Percentiles rank a stretch among this genome's conserved stretches.
Conservation (phyloP, 2,113 vertebrate species). For the Xyliphius kryptos region DNA sequence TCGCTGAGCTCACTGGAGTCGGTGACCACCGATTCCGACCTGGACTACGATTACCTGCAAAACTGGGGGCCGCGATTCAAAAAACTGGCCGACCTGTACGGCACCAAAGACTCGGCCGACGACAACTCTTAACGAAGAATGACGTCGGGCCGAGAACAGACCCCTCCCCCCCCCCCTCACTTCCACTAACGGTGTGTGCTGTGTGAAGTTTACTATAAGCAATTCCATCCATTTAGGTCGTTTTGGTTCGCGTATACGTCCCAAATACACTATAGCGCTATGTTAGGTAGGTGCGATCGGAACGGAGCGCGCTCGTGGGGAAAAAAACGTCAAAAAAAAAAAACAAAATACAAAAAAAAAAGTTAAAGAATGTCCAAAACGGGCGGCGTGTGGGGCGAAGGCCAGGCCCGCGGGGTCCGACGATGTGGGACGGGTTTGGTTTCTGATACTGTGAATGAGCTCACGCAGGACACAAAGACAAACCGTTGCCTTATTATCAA, state of each 20-base stretch:
- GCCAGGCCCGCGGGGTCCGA: conserved; percentile 8
- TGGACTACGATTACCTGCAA: conserved; percentile 99
- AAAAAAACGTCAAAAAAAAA: conserved; percentile 23
- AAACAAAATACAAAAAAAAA: conserved; percentile 17
- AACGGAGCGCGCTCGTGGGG: conserved; percentile 23
- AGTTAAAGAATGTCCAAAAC: conserved; percentile 15
- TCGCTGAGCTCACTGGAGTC: conserved; percentile 96
- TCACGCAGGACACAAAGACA: conserved; percentile 52
- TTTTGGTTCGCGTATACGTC: conserved; percentile 40
- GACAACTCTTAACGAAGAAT: conserved; percentile 85
- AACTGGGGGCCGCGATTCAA: conserved; percentile 98
- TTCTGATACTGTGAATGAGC: conserved; percentile 68
- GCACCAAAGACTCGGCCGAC: conserved; percentile 93
- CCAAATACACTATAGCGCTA: conserved; percentile 34
- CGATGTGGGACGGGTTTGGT: conserved; percentile 38
- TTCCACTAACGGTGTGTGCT: conserved; percentile 42
- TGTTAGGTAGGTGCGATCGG: conserved; percentile 25
- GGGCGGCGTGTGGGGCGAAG: conserved; percentile 13
- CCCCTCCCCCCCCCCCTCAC: conserved; percentile 17
- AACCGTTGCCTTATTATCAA: conserved; percentile 70
- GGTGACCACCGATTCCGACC: conserved; percentile 93
- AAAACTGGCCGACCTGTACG: conserved; percentile 98
- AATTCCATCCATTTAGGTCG: conserved; percentile 49
- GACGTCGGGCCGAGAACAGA: conserved; percentile 5
- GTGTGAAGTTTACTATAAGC: conserved; percentile 51